Conservation (phyloP, 1,140 invertebrate genomes). For the Phymastichus coffea region DNA sequence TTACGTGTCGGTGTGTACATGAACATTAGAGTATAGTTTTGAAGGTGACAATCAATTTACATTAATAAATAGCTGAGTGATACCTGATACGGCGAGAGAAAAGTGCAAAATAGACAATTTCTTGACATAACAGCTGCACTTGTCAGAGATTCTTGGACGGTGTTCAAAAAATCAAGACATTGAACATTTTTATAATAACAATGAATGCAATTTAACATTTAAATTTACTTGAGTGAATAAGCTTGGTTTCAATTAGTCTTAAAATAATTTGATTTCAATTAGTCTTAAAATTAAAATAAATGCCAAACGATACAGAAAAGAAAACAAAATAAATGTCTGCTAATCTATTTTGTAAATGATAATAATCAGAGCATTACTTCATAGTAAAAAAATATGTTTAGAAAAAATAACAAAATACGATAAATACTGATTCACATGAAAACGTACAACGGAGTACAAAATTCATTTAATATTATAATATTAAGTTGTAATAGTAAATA, state of each 20-base stretch:
- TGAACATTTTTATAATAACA: neutral
- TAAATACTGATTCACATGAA: constrained; percentile 11
- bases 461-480: neutral
- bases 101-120: constrained; percentile 14
- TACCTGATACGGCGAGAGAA: too few species aligned
- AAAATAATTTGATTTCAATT: neutral
- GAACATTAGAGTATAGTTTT: constrained; percentile 13
- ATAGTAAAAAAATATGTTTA: constrained; percentile 1
- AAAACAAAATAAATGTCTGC: constrained; percentile 1
- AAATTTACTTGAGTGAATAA: neutral
- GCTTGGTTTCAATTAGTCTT: neutral
- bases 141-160: constrained; percentile 11
- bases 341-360: too few species aligned
- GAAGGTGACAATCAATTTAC: constrained; percentile 4
- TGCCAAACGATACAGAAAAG: constrained; percentile 3
- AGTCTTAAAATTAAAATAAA: constrained; percentile 12
- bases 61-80: constrained; percentile 6
- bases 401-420: neutral
- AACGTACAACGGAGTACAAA: constrained; percentile 3
- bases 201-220: neutral
- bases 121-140: constrained; percentile 23
- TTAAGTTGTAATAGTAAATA: constrained; percentile 16
- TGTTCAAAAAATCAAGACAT: constrained; percentile 2
- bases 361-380: too few species aligned
- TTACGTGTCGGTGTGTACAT: constrained; percentile 13